Evolutionary conservation across 1,140 invertebrate species (phyloP).

Genomic region (Drosophila sproati): DNA sequence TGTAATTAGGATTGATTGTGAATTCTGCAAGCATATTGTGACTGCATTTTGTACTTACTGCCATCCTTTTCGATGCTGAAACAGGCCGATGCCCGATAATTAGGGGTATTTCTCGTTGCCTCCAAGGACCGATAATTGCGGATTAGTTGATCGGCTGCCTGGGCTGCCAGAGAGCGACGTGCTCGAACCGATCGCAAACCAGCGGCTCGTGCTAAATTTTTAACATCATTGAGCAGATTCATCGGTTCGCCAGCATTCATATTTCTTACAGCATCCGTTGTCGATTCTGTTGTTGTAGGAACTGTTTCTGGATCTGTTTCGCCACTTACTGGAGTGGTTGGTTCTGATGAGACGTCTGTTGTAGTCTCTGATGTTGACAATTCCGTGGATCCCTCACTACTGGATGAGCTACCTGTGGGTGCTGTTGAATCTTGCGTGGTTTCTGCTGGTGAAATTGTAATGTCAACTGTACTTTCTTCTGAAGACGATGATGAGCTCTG

Average conservation of each 20-base stretch:
- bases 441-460: too few species aligned
- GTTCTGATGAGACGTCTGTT: not conserved
- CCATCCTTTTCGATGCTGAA: slow-evolving; percentile 57
- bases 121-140: slow-evolving; percentile 48
- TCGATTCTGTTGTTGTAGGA: not conserved
- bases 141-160: slow-evolving; percentile 51
- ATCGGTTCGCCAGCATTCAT: not conserved
- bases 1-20: too few species aligned
- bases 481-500: too few species aligned
- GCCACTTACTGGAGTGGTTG: not conserved
- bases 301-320: not conserved
- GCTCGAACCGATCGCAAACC: slow-evolving; percentile 16
- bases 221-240: not conserved
- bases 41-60: slow-evolving; percentile 34
- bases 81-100: slow-evolving; percentile 47
- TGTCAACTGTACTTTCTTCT: too few species aligned
- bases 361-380: not conserved
- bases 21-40: too few species aligned
- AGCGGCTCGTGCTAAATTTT: not conserved
- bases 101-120: slow-evolving; percentile 14
- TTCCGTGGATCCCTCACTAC: not conserved
- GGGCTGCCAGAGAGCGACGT: slow-evolving; percentile 46
- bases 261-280: too few species aligned
- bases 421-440: not conserved
- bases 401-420: too few species aligned